A percentile compares a stretch with the other conserved stretches of the same genome.
These are phyloP conservation scores for Hipparchia sbordonii DNA, from an alignment of 2,888 invertebrate species.

Conservation along the genomic window DNA sequence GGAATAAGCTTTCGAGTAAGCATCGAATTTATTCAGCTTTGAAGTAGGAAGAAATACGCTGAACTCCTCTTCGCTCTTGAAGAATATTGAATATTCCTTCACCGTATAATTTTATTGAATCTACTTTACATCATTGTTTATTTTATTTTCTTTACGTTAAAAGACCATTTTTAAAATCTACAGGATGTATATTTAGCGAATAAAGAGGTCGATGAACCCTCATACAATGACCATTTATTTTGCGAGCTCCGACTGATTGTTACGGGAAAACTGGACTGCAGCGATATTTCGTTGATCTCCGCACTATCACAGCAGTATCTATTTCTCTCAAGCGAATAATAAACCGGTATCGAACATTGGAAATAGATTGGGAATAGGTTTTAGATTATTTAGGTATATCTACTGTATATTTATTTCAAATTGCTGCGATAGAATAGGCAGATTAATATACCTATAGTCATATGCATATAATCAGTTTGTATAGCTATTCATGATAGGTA, in stretches of 20 bases:
- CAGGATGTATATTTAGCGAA: not conserved
- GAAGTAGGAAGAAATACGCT: too few species aligned
- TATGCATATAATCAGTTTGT: too few species aligned
- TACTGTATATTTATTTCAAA: not conserved
- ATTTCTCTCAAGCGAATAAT: not conserved
- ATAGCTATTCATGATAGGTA: too few species aligned
- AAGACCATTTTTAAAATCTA: not conserved
- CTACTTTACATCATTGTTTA: not conserved
- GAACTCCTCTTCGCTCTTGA: too few species aligned
- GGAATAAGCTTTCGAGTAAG: too few species aligned
- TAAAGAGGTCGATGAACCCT: slow-evolving; percentile 1
- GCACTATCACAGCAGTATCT: slow-evolving; percentile 18
- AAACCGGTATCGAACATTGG: not conserved
- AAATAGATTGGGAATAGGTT: not conserved
- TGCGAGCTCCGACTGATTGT: slow-evolving; percentile 28
- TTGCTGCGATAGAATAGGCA: too few species aligned
- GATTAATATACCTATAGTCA: too few species aligned
- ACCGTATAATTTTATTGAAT: too few species aligned
- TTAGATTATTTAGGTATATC: not conserved
- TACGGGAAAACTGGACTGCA: slow-evolving; percentile 44
- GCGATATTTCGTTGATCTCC: slow-evolving; percentile 31
- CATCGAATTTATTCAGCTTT: too few species aligned
- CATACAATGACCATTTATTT: slow-evolving; percentile 9
- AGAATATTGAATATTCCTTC: too few species aligned
- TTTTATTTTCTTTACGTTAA: not conserved